These are phyloP conservation scores for Oreochromis tanganicae DNA, from an alignment of 2,113 vertebrate genomes.

Conservation along the genomic window DNA sequence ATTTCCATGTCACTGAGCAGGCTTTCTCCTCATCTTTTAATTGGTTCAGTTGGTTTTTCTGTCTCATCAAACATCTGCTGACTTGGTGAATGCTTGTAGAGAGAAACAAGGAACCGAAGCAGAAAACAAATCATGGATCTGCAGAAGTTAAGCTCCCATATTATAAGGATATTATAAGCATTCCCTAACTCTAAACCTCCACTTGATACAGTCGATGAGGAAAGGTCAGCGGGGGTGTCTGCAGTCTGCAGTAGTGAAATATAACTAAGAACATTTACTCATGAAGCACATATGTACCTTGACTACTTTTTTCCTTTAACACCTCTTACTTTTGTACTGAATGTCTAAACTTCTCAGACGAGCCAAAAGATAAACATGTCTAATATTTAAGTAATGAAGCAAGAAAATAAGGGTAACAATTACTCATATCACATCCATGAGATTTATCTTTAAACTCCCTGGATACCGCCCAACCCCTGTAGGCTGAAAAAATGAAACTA, in stretches of 20 bases:
- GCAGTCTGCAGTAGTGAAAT: not conserved
- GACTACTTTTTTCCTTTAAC: not conserved
- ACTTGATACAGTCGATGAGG: not conserved
- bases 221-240: not conserved
- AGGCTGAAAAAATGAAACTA: not conserved
- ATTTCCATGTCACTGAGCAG: slow-evolving; percentile 49
- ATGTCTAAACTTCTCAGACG: not conserved
- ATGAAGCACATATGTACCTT: not conserved
- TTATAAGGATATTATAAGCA: not conserved
- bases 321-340: not conserved
- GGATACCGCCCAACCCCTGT: not conserved
- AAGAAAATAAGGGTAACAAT: not conserved
- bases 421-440: not conserved
- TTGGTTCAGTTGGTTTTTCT: slow-evolving; percentile 17
- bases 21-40: slow-evolving; percentile 9
- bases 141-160: not conserved
- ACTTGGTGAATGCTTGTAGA: not conserved
- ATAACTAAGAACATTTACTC: not conserved
- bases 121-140: not conserved
- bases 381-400: not conserved
- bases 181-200: not conserved
- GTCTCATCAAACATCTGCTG: slow-evolving; percentile 4
- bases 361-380: not conserved
- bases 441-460: not conserved
- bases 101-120: not conserved